A percentile compares a stretch with the other conserved stretches of the same genome.
phyloP scores from a whole-genome alignment of 2,888 invertebrate species.

The Drosophila demipolita region DNA sequence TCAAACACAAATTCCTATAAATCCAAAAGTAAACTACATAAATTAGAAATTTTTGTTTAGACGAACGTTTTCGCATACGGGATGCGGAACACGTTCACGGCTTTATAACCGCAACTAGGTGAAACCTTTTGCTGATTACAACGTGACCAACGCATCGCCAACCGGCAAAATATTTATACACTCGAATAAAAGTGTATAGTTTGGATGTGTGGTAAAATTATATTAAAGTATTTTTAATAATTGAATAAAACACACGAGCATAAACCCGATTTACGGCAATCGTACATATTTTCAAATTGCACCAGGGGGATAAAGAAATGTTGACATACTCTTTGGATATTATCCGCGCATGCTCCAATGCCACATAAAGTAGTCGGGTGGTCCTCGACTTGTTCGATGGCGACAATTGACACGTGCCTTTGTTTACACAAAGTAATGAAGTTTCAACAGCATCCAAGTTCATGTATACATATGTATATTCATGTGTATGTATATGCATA shows the following conservation, averaged over 20 bases:
- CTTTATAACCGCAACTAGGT: slow-evolving; percentile 77
- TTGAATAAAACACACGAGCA: slow-evolving; percentile 66
- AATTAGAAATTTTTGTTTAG: slow-evolving; percentile 73
- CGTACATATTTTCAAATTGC: slow-evolving; percentile 46
- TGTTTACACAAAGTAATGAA: slow-evolving; percentile 79
- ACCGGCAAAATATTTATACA: slow-evolving; percentile 18
- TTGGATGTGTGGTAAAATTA: slow-evolving; percentile 54
- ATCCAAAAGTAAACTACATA: slow-evolving; percentile 78
- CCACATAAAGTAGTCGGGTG: not conserved
- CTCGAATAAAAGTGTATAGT: slow-evolving; percentile 12
- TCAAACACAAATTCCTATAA: slow-evolving; percentile 66
- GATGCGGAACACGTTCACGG: slow-evolving; percentile 65
- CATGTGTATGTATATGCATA: slow-evolving; percentile 9
- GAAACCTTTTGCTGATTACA: slow-evolving; percentile 77
- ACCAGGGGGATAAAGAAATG: slow-evolving; percentile 40
- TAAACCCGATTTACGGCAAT: slow-evolving; percentile 62
- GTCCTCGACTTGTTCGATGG: not conserved
- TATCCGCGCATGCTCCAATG: slow-evolving; percentile 72
- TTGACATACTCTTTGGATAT: slow-evolving; percentile 54
- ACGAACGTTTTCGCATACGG: slow-evolving; percentile 50
- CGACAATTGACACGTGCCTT: slow-evolving; percentile 64
- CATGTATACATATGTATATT: not conserved
- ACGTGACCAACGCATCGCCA: slow-evolving; percentile 63
- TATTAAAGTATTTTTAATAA: slow-evolving; percentile 78
- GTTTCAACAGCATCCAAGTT: slow-evolving; percentile 63